phyloP scores from a whole-genome alignment of 2,888 invertebrate genomes.

The Arctia plantaginis region DNA sequence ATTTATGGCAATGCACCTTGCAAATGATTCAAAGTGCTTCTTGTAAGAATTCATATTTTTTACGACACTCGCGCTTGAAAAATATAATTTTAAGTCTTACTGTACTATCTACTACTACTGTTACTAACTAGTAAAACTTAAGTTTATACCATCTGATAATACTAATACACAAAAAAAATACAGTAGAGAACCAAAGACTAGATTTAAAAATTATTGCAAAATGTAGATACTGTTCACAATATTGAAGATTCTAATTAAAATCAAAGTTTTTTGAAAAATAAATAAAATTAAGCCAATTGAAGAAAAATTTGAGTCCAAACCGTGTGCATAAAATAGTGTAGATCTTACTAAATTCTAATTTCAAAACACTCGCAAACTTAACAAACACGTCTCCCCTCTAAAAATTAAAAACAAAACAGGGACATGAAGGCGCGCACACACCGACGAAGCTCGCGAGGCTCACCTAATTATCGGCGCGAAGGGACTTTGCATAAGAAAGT shows the following conservation, averaged over 20 bases:
- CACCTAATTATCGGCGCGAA: slow-evolving; percentile 83
- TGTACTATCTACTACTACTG: no score
- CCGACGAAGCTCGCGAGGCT: slow-evolving; percentile 57
- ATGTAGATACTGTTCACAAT: not conserved
- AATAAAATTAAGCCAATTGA: not conserved
- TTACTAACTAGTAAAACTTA: no score
- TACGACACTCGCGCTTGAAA: not conserved
- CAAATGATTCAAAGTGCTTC: not conserved
- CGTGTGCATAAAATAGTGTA: not conserved
- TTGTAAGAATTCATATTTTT: not conserved
- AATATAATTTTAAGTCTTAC: not conserved
- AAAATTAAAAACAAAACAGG: slow-evolving; percentile 82
- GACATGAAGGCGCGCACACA: slow-evolving; percentile 72
- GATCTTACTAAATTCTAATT: slow-evolving; percentile 27
- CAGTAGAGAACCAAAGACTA: not conserved
- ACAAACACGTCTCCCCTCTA: slow-evolving; percentile 55
- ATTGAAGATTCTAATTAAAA: not conserved
- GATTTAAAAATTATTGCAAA: not conserved
- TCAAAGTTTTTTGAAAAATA: not conserved
- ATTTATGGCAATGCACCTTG: slow-evolving; percentile 26
- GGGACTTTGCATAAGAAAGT: slow-evolving; percentile 86
- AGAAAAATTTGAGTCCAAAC: not conserved
- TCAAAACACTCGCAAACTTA: slow-evolving; percentile 46
- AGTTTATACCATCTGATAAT: not conserved
- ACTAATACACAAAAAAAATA: not conserved